Evolutionary conservation across 2,113 vertebrate species (phyloP).

Genomic region (Equus quagga): DNA sequence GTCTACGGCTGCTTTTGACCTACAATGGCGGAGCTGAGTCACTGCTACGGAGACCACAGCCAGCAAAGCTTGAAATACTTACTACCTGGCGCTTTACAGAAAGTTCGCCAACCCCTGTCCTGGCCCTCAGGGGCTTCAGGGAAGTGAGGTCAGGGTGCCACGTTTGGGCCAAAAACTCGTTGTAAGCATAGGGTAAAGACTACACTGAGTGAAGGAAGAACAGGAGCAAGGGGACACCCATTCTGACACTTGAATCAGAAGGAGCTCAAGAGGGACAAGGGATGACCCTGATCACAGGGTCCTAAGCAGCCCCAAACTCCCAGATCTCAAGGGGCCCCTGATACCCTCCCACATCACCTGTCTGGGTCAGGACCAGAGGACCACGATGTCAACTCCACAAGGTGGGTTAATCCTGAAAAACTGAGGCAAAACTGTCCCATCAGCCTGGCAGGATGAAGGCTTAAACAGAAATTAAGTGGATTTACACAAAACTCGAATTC

Average conservation of each 20-base stretch:
- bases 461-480: neutral
- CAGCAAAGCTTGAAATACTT: neutral
- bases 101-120: neutral
- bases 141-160: neutral
- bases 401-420: neutral
- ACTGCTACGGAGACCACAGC: neutral
- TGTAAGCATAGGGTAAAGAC: neutral
- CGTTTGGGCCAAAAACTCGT: neutral
- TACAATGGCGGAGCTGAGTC: neutral
- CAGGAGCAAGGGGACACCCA: neutral
- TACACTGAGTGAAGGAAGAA: neutral
- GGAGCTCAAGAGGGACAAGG: neutral
- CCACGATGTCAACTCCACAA: accelerated
- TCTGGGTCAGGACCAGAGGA: too few relatives aligned
- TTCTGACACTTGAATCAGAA: neutral
- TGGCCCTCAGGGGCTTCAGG: neutral
- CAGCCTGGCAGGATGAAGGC: neutral
- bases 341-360: accelerated
- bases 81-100: neutral
- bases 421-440: neutral
- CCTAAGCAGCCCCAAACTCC: neutral
- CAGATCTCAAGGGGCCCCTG: neutral
- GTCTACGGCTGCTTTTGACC: neutral
- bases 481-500: neutral
- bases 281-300: neutral